Percentiles rank a stretch among this genome's conserved stretches.
Evolutionary conservation across 2,797 vertebrate species (phyloP).

Genomic region (Hippocampus kuda): DNA sequence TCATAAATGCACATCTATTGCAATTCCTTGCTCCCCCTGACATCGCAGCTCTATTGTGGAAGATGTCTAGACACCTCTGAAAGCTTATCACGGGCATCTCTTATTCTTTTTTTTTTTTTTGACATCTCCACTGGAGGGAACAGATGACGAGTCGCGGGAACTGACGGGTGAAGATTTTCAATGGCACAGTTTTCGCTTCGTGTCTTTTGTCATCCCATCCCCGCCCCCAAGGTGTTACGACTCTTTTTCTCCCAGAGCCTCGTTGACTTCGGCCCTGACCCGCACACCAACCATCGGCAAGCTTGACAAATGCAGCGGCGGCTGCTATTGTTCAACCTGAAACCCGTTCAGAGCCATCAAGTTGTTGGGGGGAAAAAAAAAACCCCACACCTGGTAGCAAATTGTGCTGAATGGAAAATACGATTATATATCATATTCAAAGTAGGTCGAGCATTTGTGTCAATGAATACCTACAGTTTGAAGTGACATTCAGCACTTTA

Average conservation of each 20-base stretch:
- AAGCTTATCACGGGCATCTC: neutral
- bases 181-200: neutral
- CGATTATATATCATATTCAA: neutral
- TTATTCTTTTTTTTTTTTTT: neutral
- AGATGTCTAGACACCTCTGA: neutral
- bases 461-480: neutral
- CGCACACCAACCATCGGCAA: neutral
- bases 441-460: neutral
- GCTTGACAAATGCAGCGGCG: neutral
- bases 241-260: neutral
- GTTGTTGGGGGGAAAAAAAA: neutral
- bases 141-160: neutral
- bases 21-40: neutral
- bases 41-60: neutral
- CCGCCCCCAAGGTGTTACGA: too few relatives aligned
- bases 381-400: neutral
- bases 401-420: neutral
- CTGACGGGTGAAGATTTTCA: neutral
- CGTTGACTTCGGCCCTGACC: neutral
- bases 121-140: conserved; percentile 1
- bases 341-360: neutral
- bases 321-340: neutral
- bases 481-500: neutral
- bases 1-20: neutral
- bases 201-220: neutral